Conservation (phyloP, 2,888 invertebrate species). For the Thera obeliscata region DNA sequence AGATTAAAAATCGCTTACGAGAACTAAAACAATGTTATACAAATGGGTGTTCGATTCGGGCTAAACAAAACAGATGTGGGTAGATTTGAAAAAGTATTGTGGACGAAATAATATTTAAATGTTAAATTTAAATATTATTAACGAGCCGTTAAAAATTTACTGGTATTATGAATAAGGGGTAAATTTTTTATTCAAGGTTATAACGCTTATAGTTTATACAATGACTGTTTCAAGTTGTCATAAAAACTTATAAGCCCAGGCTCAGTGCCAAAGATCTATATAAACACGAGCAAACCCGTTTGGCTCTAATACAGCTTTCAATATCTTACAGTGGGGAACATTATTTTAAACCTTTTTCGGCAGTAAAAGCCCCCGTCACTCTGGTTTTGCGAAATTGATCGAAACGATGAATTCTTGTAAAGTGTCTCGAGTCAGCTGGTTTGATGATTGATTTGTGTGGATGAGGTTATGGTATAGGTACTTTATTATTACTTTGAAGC, state of each 20-base stretch:
- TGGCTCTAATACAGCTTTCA: slow-evolving; percentile 5
- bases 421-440: slow-evolving; percentile 42
- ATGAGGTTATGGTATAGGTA: slow-evolving; percentile 25
- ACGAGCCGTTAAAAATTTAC: too few relatives aligned
- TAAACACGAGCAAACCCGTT: slow-evolving; percentile 1
- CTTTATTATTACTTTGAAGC: neutral
- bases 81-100: too few relatives aligned
- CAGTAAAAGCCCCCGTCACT: slow-evolving; percentile 25
- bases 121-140: too few relatives aligned
- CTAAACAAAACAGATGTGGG: too few relatives aligned
- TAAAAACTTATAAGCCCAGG: neutral
- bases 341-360: slow-evolving; percentile 1
- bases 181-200: neutral
- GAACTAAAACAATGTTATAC: too few relatives aligned
- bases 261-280: slow-evolving; percentile 1
- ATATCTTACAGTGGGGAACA: neutral
- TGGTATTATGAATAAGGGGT: too few relatives aligned
- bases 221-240: too few relatives aligned
- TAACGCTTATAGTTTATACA: too few relatives aligned
- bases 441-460: slow-evolving; percentile 38
- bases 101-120: too few relatives aligned
- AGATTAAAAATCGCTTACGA: too few relatives aligned
- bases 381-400: slow-evolving; percentile 43
- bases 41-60: too few relatives aligned
- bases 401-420: slow-evolving; percentile 32